Evolutionary conservation across 1,140 invertebrate species (phyloP).

Genomic region (Rhopalosiphum padi): DNA sequence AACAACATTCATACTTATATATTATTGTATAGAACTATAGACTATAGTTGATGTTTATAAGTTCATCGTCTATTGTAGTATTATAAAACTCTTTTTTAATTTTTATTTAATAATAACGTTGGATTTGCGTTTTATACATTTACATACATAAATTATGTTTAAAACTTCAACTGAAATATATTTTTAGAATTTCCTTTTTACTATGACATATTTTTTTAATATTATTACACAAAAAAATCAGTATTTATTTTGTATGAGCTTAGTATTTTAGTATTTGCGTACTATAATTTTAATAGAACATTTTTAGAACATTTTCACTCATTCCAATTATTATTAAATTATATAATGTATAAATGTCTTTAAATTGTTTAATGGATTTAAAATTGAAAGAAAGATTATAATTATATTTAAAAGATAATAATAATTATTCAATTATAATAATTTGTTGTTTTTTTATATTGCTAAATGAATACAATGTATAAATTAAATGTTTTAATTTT

Average conservation of each 20-base stretch:
- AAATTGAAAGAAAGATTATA: not conserved
- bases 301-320: not conserved
- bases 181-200: not conserved
- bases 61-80: not conserved
- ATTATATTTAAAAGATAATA: not conserved
- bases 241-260: not conserved
- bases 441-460: not conserved
- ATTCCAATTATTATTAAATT: not conserved
- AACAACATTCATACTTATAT: not conserved
- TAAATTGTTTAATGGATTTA: not conserved
- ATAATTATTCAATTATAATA: not conserved
- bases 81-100: not conserved
- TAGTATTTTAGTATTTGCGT: not conserved
- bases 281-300: not conserved
- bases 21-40: too few relatives aligned
- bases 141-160: not conserved
- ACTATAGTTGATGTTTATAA: not conserved
- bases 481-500: too few relatives aligned
- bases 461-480: too few relatives aligned
- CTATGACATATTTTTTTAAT: not conserved
- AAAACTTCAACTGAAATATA: not conserved
- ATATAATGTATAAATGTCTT: not conserved
- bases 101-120: not conserved
- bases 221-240: not conserved
- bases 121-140: not conserved